Evolutionary conservation across 35 echinoderm and acorn worm species (phyloP).

Genomic region (Ophioderma brevispina): DNA sequence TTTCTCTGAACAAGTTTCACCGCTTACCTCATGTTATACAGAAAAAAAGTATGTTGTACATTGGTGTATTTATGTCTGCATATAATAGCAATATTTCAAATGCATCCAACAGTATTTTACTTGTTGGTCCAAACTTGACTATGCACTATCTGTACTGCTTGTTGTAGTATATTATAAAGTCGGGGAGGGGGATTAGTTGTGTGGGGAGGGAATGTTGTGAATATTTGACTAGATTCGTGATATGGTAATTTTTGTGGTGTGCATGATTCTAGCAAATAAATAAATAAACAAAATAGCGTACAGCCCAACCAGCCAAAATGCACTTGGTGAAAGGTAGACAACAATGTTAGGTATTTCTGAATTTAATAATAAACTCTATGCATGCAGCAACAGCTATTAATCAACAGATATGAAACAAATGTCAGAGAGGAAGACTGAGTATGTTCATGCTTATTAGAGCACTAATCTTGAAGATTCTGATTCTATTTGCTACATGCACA

Average conservation of each 20-base stretch:
- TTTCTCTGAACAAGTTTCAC: too few species aligned
- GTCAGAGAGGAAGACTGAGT: too few species aligned
- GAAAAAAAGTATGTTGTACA: slow-evolving; percentile 14
- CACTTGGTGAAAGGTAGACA: not conserved
- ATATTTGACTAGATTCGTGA: not conserved
- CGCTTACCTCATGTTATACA: slow-evolving; percentile 13
- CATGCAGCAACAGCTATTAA: too few species aligned
- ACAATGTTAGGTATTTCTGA: too few species aligned
- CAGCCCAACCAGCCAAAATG: slow-evolving; percentile 3
- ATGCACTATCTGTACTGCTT: not conserved
- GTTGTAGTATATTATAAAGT: not conserved
- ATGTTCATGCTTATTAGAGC: too few species aligned
- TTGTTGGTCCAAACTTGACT: slow-evolving; percentile 6
- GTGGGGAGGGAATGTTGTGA: not conserved
- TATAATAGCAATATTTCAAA: not conserved
- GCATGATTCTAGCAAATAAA: not conserved
- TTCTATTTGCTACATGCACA: too few species aligned
- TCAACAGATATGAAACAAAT: too few species aligned
- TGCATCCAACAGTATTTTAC: slow-evolving; percentile 3
- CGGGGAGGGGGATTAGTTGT: not conserved
- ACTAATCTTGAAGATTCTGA: too few species aligned
- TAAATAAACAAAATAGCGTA: not conserved
- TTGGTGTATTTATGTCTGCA: not conserved
- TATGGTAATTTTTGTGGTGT: not conserved
- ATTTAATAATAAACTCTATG: too few species aligned